Base-by-base conservation (phyloP, 2,888 invertebrate species). In the Tenthredo mesomela region DNA sequence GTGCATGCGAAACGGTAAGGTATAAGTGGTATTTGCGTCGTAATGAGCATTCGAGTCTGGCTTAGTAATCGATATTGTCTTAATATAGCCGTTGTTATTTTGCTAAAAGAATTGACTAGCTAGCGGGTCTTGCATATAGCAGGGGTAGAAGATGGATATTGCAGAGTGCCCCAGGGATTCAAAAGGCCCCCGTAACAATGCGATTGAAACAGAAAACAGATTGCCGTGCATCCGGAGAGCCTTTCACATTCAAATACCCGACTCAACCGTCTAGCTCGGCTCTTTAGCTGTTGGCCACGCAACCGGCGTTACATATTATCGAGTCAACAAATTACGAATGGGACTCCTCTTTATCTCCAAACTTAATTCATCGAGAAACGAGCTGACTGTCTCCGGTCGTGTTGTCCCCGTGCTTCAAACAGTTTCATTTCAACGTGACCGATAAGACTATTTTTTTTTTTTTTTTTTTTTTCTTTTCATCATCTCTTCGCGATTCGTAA, bases 141-240 rank as follows among this genome's bases (percentile, higher is more conserved):
- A 12, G 58, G 61, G 61, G 50, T 77, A 77, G 33, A 50, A 77
- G 50, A 33, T 33, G 50, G 58, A 80, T 58, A 47, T 82, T 70
- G 82, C 67, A 29, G n/a, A 67, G 47, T 40, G 47, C 67, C 15
- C 29, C 29, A 4, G 80, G 67, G 82, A 43, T 82, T 67, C 50
- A 65, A 82, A 82, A 82, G 67, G 80, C 18, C 61, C 47, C 50
- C 33, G 15, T 67, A 70, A 82, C 82, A 82, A 82, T 82, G 12
- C 82, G 82, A 82, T 65, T 82, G 82, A 82, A 82, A 65, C 65
- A 65, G 82, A 61, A 61, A 65, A 65, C 82, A 65, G 82, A 82
- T 82, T 82, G 82, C 43, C 43, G 40, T 65, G 65, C 67, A 67
- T 82, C 47, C 67, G 82, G 82, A 67, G 58, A 61, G 43, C 82